Percentiles rank a stretch among this genome's conserved stretches.
Conservation (phyloP, 1,140 invertebrate genomes). For the Phymorhynchus buccinoides region DNA sequence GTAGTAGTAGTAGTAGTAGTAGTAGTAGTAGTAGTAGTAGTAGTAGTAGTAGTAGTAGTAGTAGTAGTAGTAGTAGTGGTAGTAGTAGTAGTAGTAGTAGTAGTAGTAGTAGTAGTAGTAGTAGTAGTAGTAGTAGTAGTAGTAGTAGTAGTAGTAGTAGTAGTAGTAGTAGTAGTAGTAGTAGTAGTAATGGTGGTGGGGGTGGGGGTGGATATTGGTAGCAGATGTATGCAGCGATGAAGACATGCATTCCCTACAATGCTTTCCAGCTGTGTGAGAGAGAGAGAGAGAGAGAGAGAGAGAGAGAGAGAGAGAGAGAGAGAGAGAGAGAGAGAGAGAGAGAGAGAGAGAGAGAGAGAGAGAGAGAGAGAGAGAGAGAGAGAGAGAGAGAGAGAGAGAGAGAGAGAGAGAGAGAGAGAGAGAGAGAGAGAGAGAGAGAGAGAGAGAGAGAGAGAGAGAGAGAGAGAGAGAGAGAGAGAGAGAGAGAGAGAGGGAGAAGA, state of each 20-base stretch:
- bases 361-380: too few species aligned
- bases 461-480: neutral
- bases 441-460: neutral
- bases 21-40: conserved; percentile 37
- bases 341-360: too few species aligned
- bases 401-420: neutral
- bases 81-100: conserved; percentile 41
- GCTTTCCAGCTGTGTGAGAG: too few species aligned
- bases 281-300: too few species aligned
- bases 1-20: conserved; percentile 38
- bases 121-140: conserved; percentile 40
- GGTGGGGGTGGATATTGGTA: too few species aligned
- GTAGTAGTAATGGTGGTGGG: too few species aligned
- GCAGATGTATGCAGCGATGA: too few species aligned
- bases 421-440: neutral
- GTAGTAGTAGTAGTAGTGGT: conserved; percentile 41
- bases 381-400: too few species aligned
- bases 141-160: conserved; percentile 40
- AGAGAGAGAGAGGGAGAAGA: too few species aligned
- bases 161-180: conserved; percentile 38
- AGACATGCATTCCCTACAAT: too few species aligned
- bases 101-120: conserved; percentile 44
- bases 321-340: neutral
- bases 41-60: conserved; percentile 40
- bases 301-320: too few species aligned